phyloP scores from a whole-genome alignment of 2,888 invertebrate species.

The Meghimatium bilineatum region DNA sequence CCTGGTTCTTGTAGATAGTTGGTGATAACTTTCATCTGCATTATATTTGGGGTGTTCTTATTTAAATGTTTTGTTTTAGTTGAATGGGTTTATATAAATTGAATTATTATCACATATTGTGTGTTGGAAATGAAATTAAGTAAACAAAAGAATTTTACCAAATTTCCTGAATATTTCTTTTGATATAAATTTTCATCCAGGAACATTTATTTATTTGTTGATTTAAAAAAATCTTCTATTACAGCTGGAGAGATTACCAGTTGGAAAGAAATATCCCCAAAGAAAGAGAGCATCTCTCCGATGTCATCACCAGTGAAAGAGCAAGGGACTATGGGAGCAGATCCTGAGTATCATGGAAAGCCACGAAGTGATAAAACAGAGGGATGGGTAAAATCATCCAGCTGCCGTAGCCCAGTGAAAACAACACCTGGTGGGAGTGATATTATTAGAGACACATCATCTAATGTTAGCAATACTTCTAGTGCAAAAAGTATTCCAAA shows the following conservation, averaged over 20 bases:
- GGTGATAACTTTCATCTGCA: too few species aligned
- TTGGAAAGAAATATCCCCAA: constrained; percentile 45
- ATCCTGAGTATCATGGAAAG: not conserved
- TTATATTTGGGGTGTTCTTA: too few species aligned
- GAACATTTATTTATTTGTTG: not conserved
- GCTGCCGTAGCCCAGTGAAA: constrained; percentile 1
- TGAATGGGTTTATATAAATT: too few species aligned
- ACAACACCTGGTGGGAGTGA: not conserved
- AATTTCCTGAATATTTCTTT: too few species aligned
- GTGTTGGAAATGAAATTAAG: too few species aligned
- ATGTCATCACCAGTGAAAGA: constrained; percentile 28
- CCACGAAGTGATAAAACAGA: not conserved
- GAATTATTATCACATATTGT: too few species aligned
- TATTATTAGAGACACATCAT: not conserved
- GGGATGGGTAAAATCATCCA: not conserved
- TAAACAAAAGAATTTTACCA: too few species aligned
- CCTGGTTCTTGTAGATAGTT: too few species aligned
- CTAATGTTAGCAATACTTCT: not conserved
- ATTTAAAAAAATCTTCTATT: not conserved
- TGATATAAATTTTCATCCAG: too few species aligned
- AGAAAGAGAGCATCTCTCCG: constrained; percentile 28
- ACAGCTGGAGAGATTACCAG: constrained; percentile 23
- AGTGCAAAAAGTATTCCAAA: constrained; percentile 36
- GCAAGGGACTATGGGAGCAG: not conserved
- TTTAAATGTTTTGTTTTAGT: too few species aligned